phyloP scores from a whole-genome alignment of 2,797 vertebrate species.

The Tragopan temminckii region DNA sequence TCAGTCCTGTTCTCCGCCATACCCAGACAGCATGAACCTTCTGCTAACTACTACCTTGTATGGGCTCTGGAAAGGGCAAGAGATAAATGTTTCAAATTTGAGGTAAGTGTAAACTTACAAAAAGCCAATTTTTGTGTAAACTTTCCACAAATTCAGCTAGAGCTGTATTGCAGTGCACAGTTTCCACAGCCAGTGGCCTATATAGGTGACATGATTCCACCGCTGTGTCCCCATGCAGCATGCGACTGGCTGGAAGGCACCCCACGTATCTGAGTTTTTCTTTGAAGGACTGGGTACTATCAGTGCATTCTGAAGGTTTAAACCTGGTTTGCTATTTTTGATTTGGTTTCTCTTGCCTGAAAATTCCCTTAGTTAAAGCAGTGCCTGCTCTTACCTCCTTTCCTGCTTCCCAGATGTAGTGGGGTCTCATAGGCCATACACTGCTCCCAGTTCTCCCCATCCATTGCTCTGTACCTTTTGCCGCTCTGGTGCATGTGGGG shows the following conservation, averaged over 20 bases:
- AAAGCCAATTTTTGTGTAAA: background rate
- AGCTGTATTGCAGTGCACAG: background rate
- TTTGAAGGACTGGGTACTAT: background rate
- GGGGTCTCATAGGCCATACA: background rate
- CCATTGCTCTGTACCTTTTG: background rate
- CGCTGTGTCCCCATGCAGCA: background rate
- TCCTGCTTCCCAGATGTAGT: background rate
- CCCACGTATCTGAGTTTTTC: background rate
- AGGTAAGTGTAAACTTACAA: background rate
- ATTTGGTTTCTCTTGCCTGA: background rate
- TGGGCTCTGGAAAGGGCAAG: background rate
- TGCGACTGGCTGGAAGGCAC: background rate
- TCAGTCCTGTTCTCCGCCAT: background rate
- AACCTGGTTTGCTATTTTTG: background rate
- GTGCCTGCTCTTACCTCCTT: background rate
- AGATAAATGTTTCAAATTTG: background rate
- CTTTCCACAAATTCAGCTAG: background rate
- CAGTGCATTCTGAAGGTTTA: background rate
- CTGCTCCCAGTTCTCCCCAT: background rate
- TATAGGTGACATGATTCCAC: background rate
- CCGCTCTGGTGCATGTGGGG: background rate
- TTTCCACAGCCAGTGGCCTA: background rate
- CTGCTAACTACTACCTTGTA: background rate
- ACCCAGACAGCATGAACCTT: background rate
- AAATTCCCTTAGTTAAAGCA: background rate